Conservation (phyloP, 2,113 vertebrate species). For the Chaetodon auriga region DNA sequence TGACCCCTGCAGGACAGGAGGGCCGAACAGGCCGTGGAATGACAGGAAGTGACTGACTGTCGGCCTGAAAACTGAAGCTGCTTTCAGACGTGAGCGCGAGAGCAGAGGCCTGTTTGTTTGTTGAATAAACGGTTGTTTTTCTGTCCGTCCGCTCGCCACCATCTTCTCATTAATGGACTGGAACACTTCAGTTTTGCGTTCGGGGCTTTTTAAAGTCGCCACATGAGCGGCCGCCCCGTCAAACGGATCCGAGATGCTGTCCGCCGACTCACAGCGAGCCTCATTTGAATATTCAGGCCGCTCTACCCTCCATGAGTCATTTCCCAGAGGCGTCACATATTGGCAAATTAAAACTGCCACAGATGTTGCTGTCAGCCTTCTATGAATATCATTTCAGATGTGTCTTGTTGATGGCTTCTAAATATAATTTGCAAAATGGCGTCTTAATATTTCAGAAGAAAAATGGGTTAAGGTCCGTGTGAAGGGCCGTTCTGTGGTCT, state of each 20-base stretch:
- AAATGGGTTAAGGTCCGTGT: slow-evolving; percentile 16
- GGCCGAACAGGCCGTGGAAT: too few relatives aligned
- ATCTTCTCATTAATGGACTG: not conserved
- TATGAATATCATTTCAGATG: slow-evolving; percentile 40
- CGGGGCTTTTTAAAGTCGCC: not conserved
- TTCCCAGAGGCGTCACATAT: slow-evolving; percentile 23
- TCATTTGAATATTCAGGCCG: slow-evolving; percentile 40
- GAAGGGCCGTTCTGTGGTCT: slow-evolving; percentile 15
- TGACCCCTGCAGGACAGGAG: not conserved
- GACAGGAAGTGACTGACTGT: not conserved
- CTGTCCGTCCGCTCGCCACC: too few relatives aligned
- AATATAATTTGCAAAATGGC: slow-evolving; percentile 36
- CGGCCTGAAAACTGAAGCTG: not conserved
- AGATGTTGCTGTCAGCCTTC: slow-evolving; percentile 36
- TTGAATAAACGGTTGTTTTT: too few relatives aligned
- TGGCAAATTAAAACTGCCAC: slow-evolving; percentile 45
- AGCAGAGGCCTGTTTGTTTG: not conserved
- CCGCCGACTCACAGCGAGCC: slow-evolving; percentile 9
- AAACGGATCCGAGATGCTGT: not conserved
- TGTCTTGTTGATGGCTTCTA: slow-evolving; percentile 24
- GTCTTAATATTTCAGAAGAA: slow-evolving; percentile 14
- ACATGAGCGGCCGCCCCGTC: slow-evolving; percentile 8
- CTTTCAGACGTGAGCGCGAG: not conserved
- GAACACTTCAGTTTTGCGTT: not conserved
- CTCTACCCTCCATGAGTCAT: slow-evolving; percentile 17